These are phyloP conservation scores for Protonemura montana DNA, from an alignment of 2,888 invertebrate genomes.

Conservation along the genomic window DNA sequence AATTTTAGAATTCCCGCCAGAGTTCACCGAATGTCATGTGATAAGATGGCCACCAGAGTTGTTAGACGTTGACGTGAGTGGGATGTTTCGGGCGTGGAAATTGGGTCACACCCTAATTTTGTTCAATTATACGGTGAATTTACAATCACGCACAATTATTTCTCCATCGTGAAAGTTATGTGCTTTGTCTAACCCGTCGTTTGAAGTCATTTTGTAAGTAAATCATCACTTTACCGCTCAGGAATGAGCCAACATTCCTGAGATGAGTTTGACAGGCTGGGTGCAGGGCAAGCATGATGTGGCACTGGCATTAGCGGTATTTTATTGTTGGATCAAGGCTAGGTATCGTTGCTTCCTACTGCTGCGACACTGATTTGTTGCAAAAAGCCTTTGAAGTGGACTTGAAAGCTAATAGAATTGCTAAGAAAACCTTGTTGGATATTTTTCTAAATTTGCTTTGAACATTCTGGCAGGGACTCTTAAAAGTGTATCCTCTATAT, in stretches of 20 bases:
- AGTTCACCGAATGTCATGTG: constrained; percentile 10
- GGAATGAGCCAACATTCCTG: background rate
- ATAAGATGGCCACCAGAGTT: constrained; percentile 43
- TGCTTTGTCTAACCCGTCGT: background rate
- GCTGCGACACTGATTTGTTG: background rate
- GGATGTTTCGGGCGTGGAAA: constrained; percentile 54
- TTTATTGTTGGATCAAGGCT: constrained; percentile 22
- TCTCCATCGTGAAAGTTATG: constrained; percentile 24
- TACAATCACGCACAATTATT: background rate
- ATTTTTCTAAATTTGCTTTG: background rate
- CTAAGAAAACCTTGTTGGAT: background rate
- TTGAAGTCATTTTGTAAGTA: background rate
- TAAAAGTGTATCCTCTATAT: background rate
- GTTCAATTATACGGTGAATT: constrained; percentile 31
- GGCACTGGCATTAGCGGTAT: constrained; percentile 29
- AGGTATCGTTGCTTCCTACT: background rate
- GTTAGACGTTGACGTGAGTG: constrained; percentile 55
- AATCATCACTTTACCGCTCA: background rate
- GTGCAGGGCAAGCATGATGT: constrained; percentile 28
- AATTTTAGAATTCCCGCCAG: background rate
- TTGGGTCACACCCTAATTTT: constrained; percentile 54
- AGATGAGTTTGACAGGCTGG: constrained; percentile 34
- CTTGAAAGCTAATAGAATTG: background rate
- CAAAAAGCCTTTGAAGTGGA: background rate
- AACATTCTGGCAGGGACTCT: background rate